Base-by-base conservation (phyloP, 2,113 vertebrate species). In the Lepisosteus osseus region DNA sequence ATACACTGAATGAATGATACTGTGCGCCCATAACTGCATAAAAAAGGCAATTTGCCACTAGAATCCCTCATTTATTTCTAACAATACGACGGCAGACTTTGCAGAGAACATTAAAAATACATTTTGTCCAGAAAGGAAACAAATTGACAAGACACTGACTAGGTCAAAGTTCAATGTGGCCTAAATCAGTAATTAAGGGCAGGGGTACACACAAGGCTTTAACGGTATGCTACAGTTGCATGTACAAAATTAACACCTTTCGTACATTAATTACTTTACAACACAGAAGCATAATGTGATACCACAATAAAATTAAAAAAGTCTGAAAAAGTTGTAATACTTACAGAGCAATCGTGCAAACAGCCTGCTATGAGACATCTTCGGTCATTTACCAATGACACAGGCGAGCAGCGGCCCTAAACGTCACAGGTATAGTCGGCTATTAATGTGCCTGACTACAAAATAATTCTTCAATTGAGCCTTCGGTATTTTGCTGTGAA, bases 361-460 rank as follows among this genome's bases (percentile, higher is more conserved):
- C 65, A 91, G 79, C 80, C 92, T 89, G 80, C 86, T 81, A 72
- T 88, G 89, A 76, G 85, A 91, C 91, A 93, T 93, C 83, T 86
- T 91, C 88, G 89, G 91, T 91, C 91, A 90, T 83, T 89, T 84
- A 83, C 85, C 91, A 93, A 93, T 93, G 91, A 93, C 91, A 93
- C 88, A 7, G 69, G 65, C 79, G 78, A 61, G 56, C 72, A 40
- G 44, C 72, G 86, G 88, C 82, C 88, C 86, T 71, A 1, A 67
- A 64, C 62, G 70, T 71, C 44, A 44, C 4, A 17, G 29, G 0
- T 51, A 64, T 70, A 79, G 86, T 6, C 79, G 83, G 7, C 76
- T 66, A 47, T 1, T 59, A 59, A 82, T 72, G 78, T 82, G 29
- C 78, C 81, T 9, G 51, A 63, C 29, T 59, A 56, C 44, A 63